Percentiles rank a stretch among this genome's conserved stretches.
These are phyloP conservation scores for Melospiza melodia DNA, from an alignment of 2,113 vertebrate species.

Conservation along the genomic window DNA sequence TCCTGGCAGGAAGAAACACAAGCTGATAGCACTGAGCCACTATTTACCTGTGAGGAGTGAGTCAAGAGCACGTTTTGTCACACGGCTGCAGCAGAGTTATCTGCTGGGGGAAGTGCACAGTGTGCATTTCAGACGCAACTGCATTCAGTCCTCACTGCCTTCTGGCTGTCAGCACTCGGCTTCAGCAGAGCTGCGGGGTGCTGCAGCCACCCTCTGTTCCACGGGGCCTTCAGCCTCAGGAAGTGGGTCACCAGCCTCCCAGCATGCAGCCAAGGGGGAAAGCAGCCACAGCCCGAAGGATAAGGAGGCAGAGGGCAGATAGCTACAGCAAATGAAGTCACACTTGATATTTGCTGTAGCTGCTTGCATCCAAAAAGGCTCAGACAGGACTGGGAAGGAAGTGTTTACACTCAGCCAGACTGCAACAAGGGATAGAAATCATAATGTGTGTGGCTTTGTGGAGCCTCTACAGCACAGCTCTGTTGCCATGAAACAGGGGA, in stretches of 20 bases:
- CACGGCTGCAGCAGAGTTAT: neutral
- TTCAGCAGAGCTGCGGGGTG: neutral
- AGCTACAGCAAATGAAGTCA: neutral
- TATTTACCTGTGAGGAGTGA: neutral
- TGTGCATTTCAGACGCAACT: neutral
- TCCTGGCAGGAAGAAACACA: neutral
- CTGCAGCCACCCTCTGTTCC: neutral
- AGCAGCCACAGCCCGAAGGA: neutral
- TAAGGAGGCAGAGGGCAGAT: neutral
- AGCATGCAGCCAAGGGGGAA: neutral
- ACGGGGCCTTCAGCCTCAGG: fast-evolving
- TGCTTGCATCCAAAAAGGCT: neutral
- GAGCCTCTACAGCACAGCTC: neutral
- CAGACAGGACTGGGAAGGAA: neutral
- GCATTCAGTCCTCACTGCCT: neutral
- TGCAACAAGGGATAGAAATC: neutral
- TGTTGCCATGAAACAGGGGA: slow-evolving; percentile 5
- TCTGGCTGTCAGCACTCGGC: neutral
- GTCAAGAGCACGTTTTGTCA: neutral
- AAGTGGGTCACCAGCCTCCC: slow-evolving; percentile 7
- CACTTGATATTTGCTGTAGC: neutral
- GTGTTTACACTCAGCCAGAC: neutral
- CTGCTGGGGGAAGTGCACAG: neutral
- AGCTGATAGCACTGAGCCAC: neutral
- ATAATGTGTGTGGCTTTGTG: neutral